Evolutionary conservation across 2,888 invertebrate genomes (phyloP).

Genomic region (Orthonychiurus folsomi): DNA sequence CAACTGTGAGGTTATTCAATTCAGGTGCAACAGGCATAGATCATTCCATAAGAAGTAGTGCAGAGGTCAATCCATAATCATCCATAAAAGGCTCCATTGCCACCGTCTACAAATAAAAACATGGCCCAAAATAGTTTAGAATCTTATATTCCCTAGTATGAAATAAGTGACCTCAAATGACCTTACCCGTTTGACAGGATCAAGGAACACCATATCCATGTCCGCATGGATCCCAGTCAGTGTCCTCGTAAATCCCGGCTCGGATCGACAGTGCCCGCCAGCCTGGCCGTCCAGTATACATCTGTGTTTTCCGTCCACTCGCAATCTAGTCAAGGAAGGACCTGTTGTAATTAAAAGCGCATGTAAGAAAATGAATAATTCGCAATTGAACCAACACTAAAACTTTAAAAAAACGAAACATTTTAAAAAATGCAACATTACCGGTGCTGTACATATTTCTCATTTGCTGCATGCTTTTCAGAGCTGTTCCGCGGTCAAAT

Average conservation of each 20-base stretch:
- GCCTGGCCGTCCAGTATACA: neutral
- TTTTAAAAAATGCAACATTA: neutral
- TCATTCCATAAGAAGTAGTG: neutral
- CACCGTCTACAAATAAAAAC: no score
- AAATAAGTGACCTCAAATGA: neutral
- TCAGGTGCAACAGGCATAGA: neutral
- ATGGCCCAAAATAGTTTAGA: no score
- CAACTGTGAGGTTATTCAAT: neutral
- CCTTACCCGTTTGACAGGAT: neutral
- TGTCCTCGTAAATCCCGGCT: neutral
- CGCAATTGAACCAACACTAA: neutral
- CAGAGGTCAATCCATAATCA: neutral
- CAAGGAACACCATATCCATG: neutral
- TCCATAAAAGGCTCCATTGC: neutral
- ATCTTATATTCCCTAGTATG: neutral
- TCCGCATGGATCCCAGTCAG: neutral
- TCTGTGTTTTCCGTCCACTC: neutral
- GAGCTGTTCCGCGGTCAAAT: neutral
- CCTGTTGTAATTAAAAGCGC: no score
- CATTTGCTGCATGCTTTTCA: neutral
- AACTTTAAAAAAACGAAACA: no score
- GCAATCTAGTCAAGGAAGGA: neutral
- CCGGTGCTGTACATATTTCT: neutral
- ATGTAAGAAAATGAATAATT: no score
- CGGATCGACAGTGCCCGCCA: neutral